Evolutionary conservation across 2,113 vertebrate genomes (phyloP).

Genomic region (human (Homo sapiens)): GRCh38 chr2:28007501-28008000

Average conservation of each 20-base stretch:
- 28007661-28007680: constrained; percentile 56
- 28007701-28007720: not conserved
- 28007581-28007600: constrained; percentile 75
- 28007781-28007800: constrained; percentile 56
- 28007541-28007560: constrained; percentile 76
- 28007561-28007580: constrained; percentile 78
- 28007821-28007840: constrained; percentile 47
- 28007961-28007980: constrained; percentile 20
- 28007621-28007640: constrained; percentile 63
- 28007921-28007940: constrained; percentile 19
- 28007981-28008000: constrained; percentile 28
- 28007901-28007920: not conserved
- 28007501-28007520: constrained; percentile 73
- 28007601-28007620: constrained; percentile 67
- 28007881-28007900: constrained; percentile 10
- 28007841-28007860: constrained; percentile 66
- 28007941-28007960: not conserved
- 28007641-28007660: constrained; percentile 69
- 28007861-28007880: constrained; percentile 45
- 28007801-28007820: constrained; percentile 43
- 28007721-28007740: constrained; percentile 9
- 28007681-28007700: constrained; percentile 66
- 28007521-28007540: constrained; percentile 74
- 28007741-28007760: constrained; percentile 49
- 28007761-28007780: constrained; percentile 38